These are phyloP conservation scores for Parasteatoda lunata DNA, from an alignment of 2,888 invertebrate species.

Conservation along the genomic window DNA sequence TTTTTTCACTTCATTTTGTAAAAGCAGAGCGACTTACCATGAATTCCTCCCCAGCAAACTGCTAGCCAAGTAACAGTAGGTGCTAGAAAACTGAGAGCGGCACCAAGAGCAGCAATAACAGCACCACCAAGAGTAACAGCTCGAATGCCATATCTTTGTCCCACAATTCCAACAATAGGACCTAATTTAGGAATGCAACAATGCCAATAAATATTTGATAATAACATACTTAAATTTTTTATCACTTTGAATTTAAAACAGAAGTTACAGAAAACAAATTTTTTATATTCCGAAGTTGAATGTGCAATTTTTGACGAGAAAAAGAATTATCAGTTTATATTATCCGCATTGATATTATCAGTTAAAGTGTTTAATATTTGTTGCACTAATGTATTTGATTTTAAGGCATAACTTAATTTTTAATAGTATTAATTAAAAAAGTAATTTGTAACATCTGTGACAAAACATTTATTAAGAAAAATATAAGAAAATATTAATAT, in stretches of 20 bases:
- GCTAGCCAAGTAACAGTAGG: constrained; percentile 56
- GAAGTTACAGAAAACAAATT: background rate
- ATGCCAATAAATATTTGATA: background rate
- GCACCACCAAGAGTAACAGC: constrained; percentile 57
- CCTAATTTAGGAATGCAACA: constrained; percentile 10
- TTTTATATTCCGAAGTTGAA: no score
- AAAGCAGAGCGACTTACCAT: constrained; percentile 57
- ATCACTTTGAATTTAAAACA: background rate
- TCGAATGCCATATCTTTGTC: constrained; percentile 49
- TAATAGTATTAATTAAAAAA: no score
- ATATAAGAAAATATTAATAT: no score
- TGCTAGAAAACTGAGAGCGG: constrained; percentile 64
- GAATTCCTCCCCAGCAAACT: constrained; percentile 69
- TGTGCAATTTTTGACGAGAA: no score
- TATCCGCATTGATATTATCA: no score
- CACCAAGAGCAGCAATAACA: constrained; percentile 59
- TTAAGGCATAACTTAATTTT: no score
- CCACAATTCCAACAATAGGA: constrained; percentile 46
- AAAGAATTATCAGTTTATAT: no score
- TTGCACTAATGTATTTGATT: no score
- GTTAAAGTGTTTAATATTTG: no score
- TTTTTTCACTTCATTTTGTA: background rate
- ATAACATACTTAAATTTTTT: background rate
- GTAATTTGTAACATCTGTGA: no score
- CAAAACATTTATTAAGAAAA: no score